phyloP scores from a whole-genome alignment of 1,140 invertebrate genomes.

The Zaprionus lachaisei region DNA sequence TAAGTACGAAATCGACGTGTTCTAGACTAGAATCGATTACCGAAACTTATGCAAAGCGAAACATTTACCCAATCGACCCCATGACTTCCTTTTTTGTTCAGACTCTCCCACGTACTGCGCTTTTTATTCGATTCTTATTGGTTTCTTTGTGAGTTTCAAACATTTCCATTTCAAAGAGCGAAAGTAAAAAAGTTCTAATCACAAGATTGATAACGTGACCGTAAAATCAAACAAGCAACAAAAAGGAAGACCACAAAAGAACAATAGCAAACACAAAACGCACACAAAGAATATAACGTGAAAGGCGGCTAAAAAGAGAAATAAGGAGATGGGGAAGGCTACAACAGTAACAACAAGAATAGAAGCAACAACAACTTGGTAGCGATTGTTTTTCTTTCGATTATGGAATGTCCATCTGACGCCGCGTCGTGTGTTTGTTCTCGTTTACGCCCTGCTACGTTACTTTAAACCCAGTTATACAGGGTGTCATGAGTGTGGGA shows the following conservation, averaged over 20 bases:
- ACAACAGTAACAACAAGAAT: not conserved
- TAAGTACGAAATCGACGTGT: too few species aligned
- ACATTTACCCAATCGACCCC: not conserved
- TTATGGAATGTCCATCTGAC: slow-evolving; percentile 40
- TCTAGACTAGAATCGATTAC: not conserved
- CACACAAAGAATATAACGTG: slow-evolving; percentile 2
- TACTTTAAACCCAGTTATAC: not conserved
- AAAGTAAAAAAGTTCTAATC: slow-evolving; percentile 41
- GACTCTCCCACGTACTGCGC: not conserved
- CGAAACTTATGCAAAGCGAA: not conserved
- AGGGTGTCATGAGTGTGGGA: not conserved
- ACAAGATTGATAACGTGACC: slow-evolving; percentile 36
- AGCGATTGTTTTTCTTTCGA: slow-evolving; percentile 43
- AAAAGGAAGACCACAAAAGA: slow-evolving; percentile 35
- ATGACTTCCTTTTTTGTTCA: not conserved
- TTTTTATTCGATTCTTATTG: not conserved
- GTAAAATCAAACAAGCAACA: slow-evolving; percentile 28
- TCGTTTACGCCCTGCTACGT: too few species aligned
- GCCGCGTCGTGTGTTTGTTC: not conserved
- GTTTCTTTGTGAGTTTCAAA: slow-evolving; percentile 11
- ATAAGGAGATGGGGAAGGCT: not conserved
- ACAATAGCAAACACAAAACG: slow-evolving; percentile 10
- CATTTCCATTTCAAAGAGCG: slow-evolving; percentile 32
- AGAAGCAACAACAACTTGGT: slow-evolving; percentile 17
- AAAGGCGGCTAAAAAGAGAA: not conserved